These are phyloP conservation scores for Eupsittula cactorum DNA, from an alignment of 2,113 vertebrate species.

Conservation along the genomic window DNA sequence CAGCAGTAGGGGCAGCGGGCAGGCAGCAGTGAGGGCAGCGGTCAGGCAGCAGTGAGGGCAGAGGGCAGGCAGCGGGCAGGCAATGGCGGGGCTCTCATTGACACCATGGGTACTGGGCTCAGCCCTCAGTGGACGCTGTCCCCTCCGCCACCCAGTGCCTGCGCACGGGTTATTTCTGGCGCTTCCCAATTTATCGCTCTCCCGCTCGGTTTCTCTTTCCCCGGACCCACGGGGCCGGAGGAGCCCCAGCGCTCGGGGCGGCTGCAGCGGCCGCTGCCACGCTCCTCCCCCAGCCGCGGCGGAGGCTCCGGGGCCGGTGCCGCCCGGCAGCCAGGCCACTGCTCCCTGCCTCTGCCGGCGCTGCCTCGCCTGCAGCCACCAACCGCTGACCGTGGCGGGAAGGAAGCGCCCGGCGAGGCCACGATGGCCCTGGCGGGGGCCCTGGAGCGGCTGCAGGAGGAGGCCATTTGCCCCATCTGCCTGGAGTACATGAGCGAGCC, in stretches of 20 bases:
- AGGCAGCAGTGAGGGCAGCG: background rate
- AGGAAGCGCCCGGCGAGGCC: accelerated
- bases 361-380: background rate
- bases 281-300: background rate
- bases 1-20: no score
- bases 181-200: background rate
- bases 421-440: conserved; percentile 67
- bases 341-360: accelerated
- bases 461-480: conserved; percentile 71
- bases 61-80: background rate
- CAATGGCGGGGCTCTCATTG: accelerated
- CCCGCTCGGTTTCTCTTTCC: background rate
- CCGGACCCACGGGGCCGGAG: background rate
- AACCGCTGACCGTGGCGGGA: background rate
- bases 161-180: background rate
- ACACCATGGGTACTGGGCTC: accelerated
- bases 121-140: accelerated
- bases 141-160: background rate
- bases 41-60: background rate
- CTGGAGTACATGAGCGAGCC: conserved; percentile 68
- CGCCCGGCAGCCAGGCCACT: accelerated
- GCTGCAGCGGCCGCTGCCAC: background rate
- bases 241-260: background rate
- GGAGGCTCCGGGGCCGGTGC: background rate
- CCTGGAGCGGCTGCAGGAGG: conserved; percentile 71